These are phyloP conservation scores for Pholis gunnellus DNA, from an alignment of 2,113 vertebrate genomes.

Conservation along the genomic window DNA sequence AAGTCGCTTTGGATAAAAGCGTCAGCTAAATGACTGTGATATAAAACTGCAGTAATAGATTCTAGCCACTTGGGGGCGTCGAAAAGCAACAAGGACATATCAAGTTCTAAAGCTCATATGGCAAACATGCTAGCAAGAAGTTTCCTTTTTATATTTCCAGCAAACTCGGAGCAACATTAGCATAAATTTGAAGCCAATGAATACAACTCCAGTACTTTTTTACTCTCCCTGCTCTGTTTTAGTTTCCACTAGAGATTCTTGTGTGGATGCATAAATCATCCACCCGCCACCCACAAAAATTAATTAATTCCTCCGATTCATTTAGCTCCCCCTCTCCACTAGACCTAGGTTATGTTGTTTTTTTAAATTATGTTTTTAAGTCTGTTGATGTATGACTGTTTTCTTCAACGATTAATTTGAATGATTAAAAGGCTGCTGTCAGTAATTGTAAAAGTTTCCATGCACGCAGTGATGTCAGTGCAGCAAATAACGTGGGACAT, in stretches of 20 bases:
- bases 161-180: not conserved
- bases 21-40: too few relatives aligned
- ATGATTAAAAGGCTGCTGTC: not conserved
- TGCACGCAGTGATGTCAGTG: not conserved
- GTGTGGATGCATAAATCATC: not conserved
- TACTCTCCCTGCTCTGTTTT: not conserved
- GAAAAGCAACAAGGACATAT: not conserved
- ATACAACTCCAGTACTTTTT: not conserved
- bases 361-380: not conserved
- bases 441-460: not conserved
- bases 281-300: not conserved
- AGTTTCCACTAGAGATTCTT: not conserved
- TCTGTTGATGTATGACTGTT: not conserved
- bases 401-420: not conserved
- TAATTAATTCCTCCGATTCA: not conserved
- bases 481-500: not conserved
- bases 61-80: not conserved
- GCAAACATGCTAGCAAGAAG: not conserved
- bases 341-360: not conserved
- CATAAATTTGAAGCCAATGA: not conserved
- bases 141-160: not conserved
- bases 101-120: not conserved
- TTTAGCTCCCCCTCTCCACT: not conserved
- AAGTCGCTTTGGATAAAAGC: too few relatives aligned
- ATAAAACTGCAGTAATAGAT: not conserved